Conservation (phyloP, 2,113 vertebrate species). For the Charadrius vociferus region DNA sequence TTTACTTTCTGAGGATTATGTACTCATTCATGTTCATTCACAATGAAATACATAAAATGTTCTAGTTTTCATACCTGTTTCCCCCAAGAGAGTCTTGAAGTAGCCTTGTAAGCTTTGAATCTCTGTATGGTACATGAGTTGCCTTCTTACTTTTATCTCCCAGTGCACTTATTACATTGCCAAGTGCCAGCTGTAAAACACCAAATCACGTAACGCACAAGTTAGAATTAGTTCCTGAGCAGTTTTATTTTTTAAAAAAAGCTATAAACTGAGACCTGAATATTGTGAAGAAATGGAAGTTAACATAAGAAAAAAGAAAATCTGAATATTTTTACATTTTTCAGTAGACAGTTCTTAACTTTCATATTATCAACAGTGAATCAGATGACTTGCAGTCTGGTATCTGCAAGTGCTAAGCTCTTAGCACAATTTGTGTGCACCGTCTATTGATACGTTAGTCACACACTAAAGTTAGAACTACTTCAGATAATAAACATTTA, state of each 20-base stretch:
- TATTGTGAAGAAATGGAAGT: neutral
- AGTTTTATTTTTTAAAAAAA: neutral
- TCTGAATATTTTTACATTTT: neutral
- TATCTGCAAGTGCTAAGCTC: neutral
- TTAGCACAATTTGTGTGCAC: neutral
- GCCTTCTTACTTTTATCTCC: constrained; percentile 95
- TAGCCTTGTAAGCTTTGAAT: constrained; percentile 95
- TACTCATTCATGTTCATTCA: neutral
- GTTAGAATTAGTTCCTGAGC: neutral
- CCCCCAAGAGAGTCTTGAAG: constrained; percentile 97
- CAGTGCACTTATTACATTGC: constrained; percentile 97
- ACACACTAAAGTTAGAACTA: neutral
- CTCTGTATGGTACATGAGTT: constrained; percentile 95
- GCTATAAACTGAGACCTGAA: neutral
- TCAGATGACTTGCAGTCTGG: neutral
- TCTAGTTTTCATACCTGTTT: constrained; percentile 85
- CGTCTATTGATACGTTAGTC: neutral
- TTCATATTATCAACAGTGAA: neutral
- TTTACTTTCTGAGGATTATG: neutral
- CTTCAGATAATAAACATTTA: neutral
- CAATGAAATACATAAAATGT: neutral
- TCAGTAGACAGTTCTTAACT: neutral
- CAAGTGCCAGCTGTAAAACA: constrained; percentile 88
- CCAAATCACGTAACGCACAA: neutral
- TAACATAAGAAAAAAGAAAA: neutral